Evolutionary conservation across 2,113 vertebrate genomes (phyloP), one percentile per base, ranked within the genome.

Genomic region (Rostratula benghalensis): DNA sequence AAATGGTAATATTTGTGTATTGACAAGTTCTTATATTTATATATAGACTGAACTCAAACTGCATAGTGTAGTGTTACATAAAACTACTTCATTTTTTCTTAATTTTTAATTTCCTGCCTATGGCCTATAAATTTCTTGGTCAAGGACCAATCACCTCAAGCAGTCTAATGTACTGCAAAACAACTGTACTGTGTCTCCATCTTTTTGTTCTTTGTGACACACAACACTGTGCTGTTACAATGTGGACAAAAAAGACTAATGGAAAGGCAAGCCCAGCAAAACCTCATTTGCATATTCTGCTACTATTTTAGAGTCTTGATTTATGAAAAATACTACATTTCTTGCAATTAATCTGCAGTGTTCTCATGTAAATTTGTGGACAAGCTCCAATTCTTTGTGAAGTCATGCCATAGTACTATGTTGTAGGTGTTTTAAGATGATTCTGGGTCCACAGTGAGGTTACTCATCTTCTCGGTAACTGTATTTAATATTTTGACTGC

Each of bases 141-240:
- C 51, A 75, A 90, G 28, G 30, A 46, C 27, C 8, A 61, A n/a
- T 28, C 10, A 53, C 20, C 24, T 67, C 20, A 61, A 57, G 12
- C 23, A 69, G 6, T 57, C 41, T 37, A 68, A 78, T 81, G 21
- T 81, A 22, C 23, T n/a, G 13, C 33, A 70, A 64, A 91, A 51
- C 18, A 74, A 11, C 3, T 39, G 2, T 31, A 43, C 11, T 56
- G 7, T 33, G 16, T 45, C 37, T 75, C 75, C 45, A 10, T 9
- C 14, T 78, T 8, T 45, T 71, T 11, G 1, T 46, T 39, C 20
- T 71, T 65, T 24, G 14, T 50, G 51, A 25, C 6, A 6, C 11
- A 75, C 16, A 82, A 13, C 7, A 45, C 21, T 0, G 0, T 37
- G 23, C 5, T 59, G 16, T 48, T 35, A 51, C 17, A 74, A 41